These are phyloP conservation scores for Chaetorhynchus papuensis DNA, from an alignment of 2,113 vertebrate genomes.

Conservation along the genomic window DNA sequence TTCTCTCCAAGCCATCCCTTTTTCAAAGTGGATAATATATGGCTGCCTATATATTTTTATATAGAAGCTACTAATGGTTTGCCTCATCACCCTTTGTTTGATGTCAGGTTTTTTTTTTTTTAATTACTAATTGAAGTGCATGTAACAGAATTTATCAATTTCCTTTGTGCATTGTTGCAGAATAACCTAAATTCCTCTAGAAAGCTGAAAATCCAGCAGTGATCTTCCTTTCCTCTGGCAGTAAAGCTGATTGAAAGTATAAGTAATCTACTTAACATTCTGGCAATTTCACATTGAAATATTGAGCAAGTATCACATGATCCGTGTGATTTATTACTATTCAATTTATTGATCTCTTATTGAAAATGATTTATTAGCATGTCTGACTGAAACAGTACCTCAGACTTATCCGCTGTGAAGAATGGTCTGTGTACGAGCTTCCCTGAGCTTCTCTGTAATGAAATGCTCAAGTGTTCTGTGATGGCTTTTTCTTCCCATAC, in stretches of 20 bases:
- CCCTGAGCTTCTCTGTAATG: neutral
- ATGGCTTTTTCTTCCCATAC: neutral
- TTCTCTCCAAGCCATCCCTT: neutral
- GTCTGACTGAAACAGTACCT: neutral
- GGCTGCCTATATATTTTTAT: neutral
- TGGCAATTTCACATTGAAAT: neutral
- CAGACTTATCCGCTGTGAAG: neutral
- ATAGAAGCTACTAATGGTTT: neutral
- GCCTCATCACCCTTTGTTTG: neutral
- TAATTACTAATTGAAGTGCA: neutral
- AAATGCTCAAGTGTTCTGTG: neutral
- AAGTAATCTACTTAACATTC: neutral
- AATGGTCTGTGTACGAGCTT: neutral
- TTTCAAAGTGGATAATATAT: neutral
- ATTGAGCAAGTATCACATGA: neutral
- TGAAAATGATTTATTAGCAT: neutral
- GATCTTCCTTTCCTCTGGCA: neutral
- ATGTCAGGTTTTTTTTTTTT: neutral
- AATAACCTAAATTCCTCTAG: neutral
- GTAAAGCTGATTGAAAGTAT: neutral
- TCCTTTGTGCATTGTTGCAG: neutral
- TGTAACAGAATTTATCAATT: neutral
- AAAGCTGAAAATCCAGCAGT: neutral
- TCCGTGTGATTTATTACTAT: neutral
- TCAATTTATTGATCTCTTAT: slow-evolving; percentile 6